These are phyloP conservation scores for Steinernema feltiae DNA, from an alignment of 1,140 invertebrate genomes.

Conservation along the genomic window DNA sequence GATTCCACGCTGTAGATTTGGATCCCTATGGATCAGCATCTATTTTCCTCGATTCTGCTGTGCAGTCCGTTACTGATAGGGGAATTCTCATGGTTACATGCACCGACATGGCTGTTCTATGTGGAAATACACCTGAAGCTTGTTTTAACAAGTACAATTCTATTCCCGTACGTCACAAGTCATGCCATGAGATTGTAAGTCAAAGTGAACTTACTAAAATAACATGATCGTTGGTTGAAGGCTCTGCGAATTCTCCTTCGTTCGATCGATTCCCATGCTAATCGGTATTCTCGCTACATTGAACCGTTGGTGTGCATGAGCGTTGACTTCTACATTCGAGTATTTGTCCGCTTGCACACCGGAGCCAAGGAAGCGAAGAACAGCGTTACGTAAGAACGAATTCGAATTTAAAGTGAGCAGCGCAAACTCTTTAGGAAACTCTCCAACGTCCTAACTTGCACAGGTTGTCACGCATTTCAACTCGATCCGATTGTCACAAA, in stretches of 20 bases:
- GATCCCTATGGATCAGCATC: slow-evolving; percentile 92
- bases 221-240: slow-evolving; percentile 62
- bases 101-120: slow-evolving; percentile 93
- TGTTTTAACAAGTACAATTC: slow-evolving; percentile 90
- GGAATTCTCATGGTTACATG: slow-evolving; percentile 80
- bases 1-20: slow-evolving; percentile 84
- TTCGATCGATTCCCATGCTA: slow-evolving; percentile 81
- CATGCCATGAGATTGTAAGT: slow-evolving; percentile 85
- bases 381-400: slow-evolving; percentile 66
- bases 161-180: slow-evolving; percentile 75
- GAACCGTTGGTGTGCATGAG: slow-evolving; percentile 82
- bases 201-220: background rate
- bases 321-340: slow-evolving; percentile 90
- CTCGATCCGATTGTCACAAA: slow-evolving; percentile 45
- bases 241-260: slow-evolving; percentile 84
- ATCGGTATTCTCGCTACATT: slow-evolving; percentile 84
- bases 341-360: slow-evolving; percentile 79
- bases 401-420: background rate
- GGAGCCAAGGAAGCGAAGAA: slow-evolving; percentile 77
- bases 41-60: slow-evolving; percentile 79
- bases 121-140: slow-evolving; percentile 87
- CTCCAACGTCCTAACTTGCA: slow-evolving; percentile 45
- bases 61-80: slow-evolving; percentile 64
- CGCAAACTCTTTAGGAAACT: slow-evolving; percentile 53
- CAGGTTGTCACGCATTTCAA: slow-evolving; percentile 45